These are phyloP conservation scores for Eristalis pertinax DNA, from an alignment of 2,888 invertebrate genomes.

Conservation along the genomic window DNA sequence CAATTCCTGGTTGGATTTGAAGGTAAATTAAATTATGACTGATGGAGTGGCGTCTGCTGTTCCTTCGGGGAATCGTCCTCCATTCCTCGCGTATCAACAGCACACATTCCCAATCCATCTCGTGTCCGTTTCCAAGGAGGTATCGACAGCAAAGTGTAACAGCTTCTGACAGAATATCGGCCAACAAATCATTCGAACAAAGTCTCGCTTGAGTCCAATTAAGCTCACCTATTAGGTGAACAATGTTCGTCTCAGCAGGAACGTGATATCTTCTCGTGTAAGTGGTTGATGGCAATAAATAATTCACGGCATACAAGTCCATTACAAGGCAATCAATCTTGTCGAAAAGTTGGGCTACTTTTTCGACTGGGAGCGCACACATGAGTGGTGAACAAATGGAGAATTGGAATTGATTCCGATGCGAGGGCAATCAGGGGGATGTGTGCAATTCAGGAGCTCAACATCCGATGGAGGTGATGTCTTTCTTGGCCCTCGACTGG, in stretches of 20 bases:
- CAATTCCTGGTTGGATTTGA: conserved; percentile 23
- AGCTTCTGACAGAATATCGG: background rate
- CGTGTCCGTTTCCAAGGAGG: background rate
- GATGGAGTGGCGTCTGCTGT: background rate
- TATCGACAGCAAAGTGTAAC: background rate
- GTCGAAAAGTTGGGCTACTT: background rate
- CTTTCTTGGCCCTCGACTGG: background rate
- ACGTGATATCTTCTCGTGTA: background rate
- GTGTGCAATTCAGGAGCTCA: background rate
- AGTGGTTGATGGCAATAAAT: conserved; percentile 12
- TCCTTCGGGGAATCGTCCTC: background rate
- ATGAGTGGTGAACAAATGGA: conserved; percentile 11
- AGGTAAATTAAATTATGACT: conserved; percentile 54
- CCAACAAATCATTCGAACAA: conserved; percentile 46
- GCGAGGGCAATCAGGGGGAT: background rate
- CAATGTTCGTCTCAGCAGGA: conserved; percentile 10
- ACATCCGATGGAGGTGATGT: background rate
- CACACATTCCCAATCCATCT: background rate
- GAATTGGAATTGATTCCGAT: conserved; percentile 36
- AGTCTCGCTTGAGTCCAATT: conserved; percentile 47
- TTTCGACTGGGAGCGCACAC: background rate
- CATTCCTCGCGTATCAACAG: background rate
- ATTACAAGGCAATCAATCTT: conserved; percentile 56
- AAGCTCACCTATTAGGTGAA: conserved; percentile 62
- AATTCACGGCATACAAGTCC: conserved; percentile 51